phyloP scores from a whole-genome alignment of 2,113 vertebrate genomes.

The Delphinus delphis region DNA sequence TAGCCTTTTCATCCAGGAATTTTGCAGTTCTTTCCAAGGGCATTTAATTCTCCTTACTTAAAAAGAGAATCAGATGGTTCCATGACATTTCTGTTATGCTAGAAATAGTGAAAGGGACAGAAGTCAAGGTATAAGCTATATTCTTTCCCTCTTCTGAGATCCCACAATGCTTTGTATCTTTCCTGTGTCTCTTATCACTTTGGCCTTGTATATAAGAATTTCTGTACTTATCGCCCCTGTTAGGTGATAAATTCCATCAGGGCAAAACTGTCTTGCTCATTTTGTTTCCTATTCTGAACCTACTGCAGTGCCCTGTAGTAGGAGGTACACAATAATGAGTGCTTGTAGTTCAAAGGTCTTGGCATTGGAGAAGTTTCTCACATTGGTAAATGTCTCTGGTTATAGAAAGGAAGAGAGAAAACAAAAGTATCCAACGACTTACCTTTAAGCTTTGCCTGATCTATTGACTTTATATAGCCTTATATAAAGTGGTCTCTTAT shows the following conservation, averaged over 20 bases:
- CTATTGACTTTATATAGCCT: not conserved
- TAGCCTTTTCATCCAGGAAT: conserved; percentile 10
- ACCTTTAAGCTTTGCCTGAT: conserved; percentile 1
- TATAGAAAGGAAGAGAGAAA: conserved; percentile 43
- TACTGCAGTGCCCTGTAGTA: not conserved
- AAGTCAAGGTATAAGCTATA: not conserved
- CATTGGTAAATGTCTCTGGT: not conserved
- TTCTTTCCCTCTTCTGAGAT: not conserved
- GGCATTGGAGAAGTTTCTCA: not conserved
- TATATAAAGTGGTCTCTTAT: not conserved
- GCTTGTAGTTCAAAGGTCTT: not conserved
- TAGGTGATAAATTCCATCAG: not conserved
- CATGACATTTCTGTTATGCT: not conserved
- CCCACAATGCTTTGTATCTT: not conserved
- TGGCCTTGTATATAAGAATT: not conserved
- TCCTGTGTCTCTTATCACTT: not conserved
- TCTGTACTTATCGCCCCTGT: not conserved
- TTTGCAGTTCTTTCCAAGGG: not conserved
- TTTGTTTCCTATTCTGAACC: not conserved
- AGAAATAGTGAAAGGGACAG: conserved; percentile 6
- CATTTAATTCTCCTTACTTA: not conserved
- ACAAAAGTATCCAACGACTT: not conserved
- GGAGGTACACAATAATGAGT: not conserved
- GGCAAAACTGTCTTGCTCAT: not conserved
- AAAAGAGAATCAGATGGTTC: not conserved